Percentiles rank a stretch among this genome's conserved stretches.
phyloP scores from a whole-genome alignment of 1,140 invertebrate genomes.

The Lineus longissimus region DNA sequence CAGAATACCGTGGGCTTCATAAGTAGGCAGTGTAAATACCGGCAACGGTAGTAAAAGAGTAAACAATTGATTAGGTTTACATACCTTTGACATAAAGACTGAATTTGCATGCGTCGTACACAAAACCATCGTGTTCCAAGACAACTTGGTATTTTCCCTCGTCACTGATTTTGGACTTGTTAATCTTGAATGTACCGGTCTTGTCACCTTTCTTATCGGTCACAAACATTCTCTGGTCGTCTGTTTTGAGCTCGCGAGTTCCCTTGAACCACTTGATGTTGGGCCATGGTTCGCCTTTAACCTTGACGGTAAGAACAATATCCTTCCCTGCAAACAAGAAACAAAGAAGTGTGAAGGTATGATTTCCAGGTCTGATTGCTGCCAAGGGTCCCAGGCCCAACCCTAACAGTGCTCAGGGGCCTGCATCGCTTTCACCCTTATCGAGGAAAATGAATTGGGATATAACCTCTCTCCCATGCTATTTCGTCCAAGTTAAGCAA shows the following conservation, averaged over 20 bases:
- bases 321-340: conserved; percentile 35
- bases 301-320: conserved; percentile 29
- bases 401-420: no score
- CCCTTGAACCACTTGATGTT: conserved; percentile 37
- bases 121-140: conserved; percentile 90
- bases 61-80: conserved; percentile 16
- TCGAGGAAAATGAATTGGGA: no score
- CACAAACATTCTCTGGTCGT: conserved; percentile 44
- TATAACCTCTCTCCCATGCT: no score
- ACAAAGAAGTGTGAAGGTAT: neutral
- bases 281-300: conserved; percentile 33
- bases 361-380: no score
- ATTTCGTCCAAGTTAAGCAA: no score
- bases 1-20: no score
- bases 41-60: neutral
- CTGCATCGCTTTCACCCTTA: no score
- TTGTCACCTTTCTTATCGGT: conserved; percentile 74
- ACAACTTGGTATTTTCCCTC: conserved; percentile 94
- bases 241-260: conserved; percentile 33
- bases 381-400: no score
- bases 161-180: conserved; percentile 93
- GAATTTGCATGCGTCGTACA: conserved; percentile 73
- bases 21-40: no score
- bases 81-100: conserved; percentile 92
- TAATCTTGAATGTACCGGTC: conserved; percentile 86